These are phyloP conservation scores for Blera fallax DNA, from an alignment of 2,888 invertebrate genomes.

Conservation along the genomic window DNA sequence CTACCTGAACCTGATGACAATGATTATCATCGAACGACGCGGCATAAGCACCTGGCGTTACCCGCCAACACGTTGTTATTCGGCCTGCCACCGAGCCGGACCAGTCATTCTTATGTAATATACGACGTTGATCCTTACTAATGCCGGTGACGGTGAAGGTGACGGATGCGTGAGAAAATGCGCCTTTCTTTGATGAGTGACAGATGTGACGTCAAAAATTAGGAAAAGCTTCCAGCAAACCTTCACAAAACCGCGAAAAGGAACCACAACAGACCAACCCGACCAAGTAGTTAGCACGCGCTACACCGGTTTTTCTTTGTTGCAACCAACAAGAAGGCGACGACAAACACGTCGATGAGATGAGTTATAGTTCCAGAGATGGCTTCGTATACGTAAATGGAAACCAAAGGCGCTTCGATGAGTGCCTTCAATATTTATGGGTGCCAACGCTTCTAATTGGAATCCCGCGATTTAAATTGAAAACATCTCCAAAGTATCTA, in stretches of 20 bases:
- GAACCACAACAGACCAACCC: neutral
- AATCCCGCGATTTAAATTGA: neutral
- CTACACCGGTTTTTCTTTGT: slow-evolving; percentile 38
- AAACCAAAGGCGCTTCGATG: neutral
- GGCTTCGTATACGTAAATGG: neutral
- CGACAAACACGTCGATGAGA: neutral
- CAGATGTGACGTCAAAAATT: slow-evolving; percentile 7
- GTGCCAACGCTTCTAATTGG: neutral
- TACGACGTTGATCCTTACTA: neutral
- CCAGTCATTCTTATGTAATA: slow-evolving; percentile 51
- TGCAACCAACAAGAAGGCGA: neutral
- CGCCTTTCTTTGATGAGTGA: neutral
- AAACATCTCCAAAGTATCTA: neutral
- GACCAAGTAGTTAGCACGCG: slow-evolving; percentile 30
- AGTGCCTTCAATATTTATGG: neutral
- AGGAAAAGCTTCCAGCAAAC: too few species aligned
- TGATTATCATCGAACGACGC: slow-evolving; percentile 54
- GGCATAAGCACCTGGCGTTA: slow-evolving; percentile 61
- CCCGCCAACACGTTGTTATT: slow-evolving; percentile 56
- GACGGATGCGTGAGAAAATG: slow-evolving; percentile 41
- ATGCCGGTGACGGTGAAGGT: neutral
- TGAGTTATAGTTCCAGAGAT: neutral
- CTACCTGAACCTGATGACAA: slow-evolving; percentile 62
- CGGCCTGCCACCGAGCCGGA: slow-evolving; percentile 23
- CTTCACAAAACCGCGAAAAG: neutral